These are phyloP conservation scores for Chymomyza fuscimana DNA, from an alignment of 2,888 invertebrate species.

Conservation along the genomic window DNA sequence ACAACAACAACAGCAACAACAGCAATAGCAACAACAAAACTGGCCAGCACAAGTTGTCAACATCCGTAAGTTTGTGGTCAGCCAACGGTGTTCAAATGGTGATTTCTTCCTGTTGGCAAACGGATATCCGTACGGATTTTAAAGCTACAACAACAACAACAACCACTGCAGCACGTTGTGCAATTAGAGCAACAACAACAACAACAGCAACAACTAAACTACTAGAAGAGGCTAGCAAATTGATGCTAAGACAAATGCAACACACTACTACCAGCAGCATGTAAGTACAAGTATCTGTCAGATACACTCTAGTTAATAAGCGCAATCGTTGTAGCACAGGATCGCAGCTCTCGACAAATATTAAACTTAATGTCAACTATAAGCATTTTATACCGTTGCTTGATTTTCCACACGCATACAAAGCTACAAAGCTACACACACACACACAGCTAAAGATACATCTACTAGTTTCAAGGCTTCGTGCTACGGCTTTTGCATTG, in stretches of 20 bases:
- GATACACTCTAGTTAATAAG: constrained; percentile 39
- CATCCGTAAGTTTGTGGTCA: constrained; percentile 65
- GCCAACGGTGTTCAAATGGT: constrained; percentile 74
- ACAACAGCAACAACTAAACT: constrained; percentile 28
- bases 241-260: constrained; percentile 54
- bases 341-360: constrained; percentile 47
- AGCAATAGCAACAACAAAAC: constrained; percentile 28
- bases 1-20: constrained; percentile 33
- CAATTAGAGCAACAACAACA: constrained; percentile 48
- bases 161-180: constrained; percentile 42
- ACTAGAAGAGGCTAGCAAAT: constrained; percentile 69
- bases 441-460: constrained; percentile 4
- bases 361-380: constrained; percentile 62
- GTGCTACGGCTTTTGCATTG: constrained; percentile 60
- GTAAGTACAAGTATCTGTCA: constrained; percentile 20
- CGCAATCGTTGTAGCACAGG: constrained; percentile 33
- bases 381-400: constrained; percentile 29
- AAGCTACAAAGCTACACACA: neutral
- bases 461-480: constrained; percentile 62
- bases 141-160: constrained; percentile 43
- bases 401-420: constrained; percentile 15
- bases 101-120: constrained; percentile 74
- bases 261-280: constrained; percentile 31
- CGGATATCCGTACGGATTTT: constrained; percentile 77
- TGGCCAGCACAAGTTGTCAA: constrained; percentile 61